Evolutionary conservation across 2,113 vertebrate species (phyloP), one percentile per base, ranked within the genome.

Genomic region (Solea solea): DNA sequence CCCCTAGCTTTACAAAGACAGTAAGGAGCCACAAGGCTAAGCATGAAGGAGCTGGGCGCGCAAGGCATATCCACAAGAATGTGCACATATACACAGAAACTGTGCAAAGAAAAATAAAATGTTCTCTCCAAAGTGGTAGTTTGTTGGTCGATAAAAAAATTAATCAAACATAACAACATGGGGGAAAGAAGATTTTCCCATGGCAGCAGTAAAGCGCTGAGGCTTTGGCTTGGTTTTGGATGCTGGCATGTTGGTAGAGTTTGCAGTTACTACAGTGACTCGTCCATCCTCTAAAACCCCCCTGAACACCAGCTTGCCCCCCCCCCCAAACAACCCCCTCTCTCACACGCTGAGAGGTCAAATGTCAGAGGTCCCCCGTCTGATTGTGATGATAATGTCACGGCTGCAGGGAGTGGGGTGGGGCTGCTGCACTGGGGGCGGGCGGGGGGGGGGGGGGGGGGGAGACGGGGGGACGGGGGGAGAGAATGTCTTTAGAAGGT

Each of bases 301-400:
- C 63, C 66, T 45, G 44, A 88, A 83, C 49, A 51, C n/a, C 72
- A 82, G 76, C 74, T 82, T 86, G 75, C 55, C 82, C 64, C 81
- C 62, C 79, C 78, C 82, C 76, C 64, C 7, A 11, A n/a, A 61
- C 71, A 50, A 66, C 78, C 80, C 74, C 80, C 86, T 78, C 80
- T 72, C 65, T 87, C 80, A 79, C 39, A 64, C 64, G 85, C 89
- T 88, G 84, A 88, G 87, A 92, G 93, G 93, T 93, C 91, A 93
- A 64, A 92, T 89, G 92, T 91, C 92, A 94, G 83, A 93, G 91
- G 92, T 92, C 90, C 88, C 85, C 86, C 74, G 79, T 91, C 90
- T 92, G 88, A 94, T 94, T 95, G 93, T 94, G 81, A 94, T 95
- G 93, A 94, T 94, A 95, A 95, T 94, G 91, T 93, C 91, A 91